A percentile compares a stretch with the other conserved stretches of the same genome.
Evolutionary conservation across 1,140 invertebrate species (phyloP).

Genomic region (Cydia strobilella): DNA sequence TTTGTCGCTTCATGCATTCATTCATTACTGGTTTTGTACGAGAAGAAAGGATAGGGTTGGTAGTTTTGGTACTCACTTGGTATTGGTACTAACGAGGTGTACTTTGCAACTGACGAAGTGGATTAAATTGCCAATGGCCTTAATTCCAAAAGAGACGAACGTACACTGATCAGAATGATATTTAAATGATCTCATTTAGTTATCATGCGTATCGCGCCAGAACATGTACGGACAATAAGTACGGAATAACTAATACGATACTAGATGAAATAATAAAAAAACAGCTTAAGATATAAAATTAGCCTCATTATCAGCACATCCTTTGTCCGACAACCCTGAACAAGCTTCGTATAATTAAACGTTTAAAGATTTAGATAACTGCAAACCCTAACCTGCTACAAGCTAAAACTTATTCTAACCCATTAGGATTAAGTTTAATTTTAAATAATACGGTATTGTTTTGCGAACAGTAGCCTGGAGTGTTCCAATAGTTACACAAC

Average conservation of each 20-base stretch:
- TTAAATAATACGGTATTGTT: slow-evolving; percentile 40
- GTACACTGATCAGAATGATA: too few relatives aligned
- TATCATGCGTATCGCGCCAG: too few relatives aligned
- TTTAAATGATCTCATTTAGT: too few relatives aligned
- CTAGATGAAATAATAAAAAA: too few relatives aligned
- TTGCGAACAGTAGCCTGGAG: slow-evolving; percentile 57
- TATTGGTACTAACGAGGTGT: neutral
- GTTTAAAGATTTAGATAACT: slow-evolving; percentile 61
- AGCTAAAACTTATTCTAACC: slow-evolving; percentile 33
- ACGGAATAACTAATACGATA: too few relatives aligned
- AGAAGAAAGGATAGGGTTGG: neutral
- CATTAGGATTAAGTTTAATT: slow-evolving; percentile 43
- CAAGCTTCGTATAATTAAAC: slow-evolving; percentile 63
- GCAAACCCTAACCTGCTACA: slow-evolving; percentile 37
- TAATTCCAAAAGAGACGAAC: too few relatives aligned
- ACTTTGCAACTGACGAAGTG: neutral
- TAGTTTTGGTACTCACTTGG: too few relatives aligned
- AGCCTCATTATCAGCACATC: neutral
- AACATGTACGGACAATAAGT: too few relatives aligned
- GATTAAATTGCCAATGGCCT: neutral
- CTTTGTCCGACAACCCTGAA: neutral
- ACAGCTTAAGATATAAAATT: neutral
- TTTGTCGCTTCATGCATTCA: slow-evolving; percentile 70
- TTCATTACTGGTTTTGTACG: slow-evolving; percentile 66
- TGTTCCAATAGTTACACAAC: neutral